Evolutionary conservation across 2,888 invertebrate species (phyloP), one percentile per base, ranked within the genome.

Genomic region (Portevinia maculata): DNA sequence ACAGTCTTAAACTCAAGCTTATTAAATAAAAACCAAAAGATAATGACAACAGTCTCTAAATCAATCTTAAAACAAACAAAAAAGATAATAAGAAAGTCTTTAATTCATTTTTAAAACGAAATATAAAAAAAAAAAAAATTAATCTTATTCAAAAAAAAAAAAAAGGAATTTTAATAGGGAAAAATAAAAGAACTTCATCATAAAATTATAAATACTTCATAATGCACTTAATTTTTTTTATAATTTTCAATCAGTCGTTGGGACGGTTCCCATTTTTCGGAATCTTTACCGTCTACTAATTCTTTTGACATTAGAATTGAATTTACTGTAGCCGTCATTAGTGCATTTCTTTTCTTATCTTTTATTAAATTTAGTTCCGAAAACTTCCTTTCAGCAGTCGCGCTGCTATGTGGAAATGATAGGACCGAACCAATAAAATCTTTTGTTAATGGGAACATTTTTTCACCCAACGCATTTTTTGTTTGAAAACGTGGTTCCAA

Each of bases 391-490:
- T 19, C 32, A 13, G 52, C 52, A 15, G 32, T 30, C 6, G 52
- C 52, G 13, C 52, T 52, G 6, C 30, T 32, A 15, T 52, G 52
- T 15, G 17, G 52, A 32, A 52, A 32, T 6, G 34, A 50, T 11
- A 50, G 13, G 4, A 52, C 11, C 13, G 52, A 52, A 30, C 52
- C 52, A 52, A 52, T 15, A 52, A 52, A 52, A 28, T 1, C 9
- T 32, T 30, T 30, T 7, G 30, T n/a, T 9, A 30, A 13, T 32
- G 52, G 52, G 30, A 32, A 52, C 52, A 52, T 52, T 30, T 3
- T 52, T 30, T 52, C 15, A 32, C 52, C 52, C 52, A 52, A 32
- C 32, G 15, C 19, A 7, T n/a, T n/a, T n/a, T n/a, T n/a, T n/a
- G n/a, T n/a, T n/a, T n/a, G n/a, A n/a, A n/a, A n/a, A n/a, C n/a